phyloP scores from a whole-genome alignment of 2,113 vertebrate genomes.

The Ramphastos sulfuratus region DNA sequence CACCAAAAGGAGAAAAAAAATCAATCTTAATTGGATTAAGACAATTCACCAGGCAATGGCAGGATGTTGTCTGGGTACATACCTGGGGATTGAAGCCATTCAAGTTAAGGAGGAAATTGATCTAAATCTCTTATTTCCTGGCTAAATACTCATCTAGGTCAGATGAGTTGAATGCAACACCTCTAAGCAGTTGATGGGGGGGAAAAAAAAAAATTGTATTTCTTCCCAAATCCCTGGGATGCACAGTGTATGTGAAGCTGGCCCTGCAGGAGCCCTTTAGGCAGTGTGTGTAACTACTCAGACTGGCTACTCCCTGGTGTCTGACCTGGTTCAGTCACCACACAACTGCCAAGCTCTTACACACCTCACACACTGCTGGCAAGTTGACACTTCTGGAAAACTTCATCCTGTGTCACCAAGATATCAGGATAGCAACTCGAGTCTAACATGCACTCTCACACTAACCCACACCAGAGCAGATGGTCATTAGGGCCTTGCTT shows the following conservation, averaged over 20 bases:
- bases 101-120: constrained; percentile 24
- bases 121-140: constrained; percentile 51
- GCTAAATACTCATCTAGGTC: constrained; percentile 25
- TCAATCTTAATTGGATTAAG: not conserved
- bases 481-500: not conserved
- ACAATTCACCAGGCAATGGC: not conserved
- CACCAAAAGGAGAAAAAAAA: not conserved
- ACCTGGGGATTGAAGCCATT: constrained; percentile 27
- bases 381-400: too few relatives aligned
- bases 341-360: too few relatives aligned
- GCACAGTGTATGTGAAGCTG: not conserved
- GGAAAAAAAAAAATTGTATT: not conserved
- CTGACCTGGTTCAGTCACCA: not conserved
- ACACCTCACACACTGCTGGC: too few relatives aligned
- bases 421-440: not conserved
- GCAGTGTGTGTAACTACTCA: rapidly evolving
- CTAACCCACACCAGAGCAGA: not conserved
- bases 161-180: constrained; percentile 5
- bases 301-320: not conserved
- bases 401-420: too few relatives aligned
- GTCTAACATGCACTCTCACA: too few relatives aligned
- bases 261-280: not conserved
- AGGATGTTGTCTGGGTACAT: not conserved
- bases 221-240: not conserved
- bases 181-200: not conserved